These are phyloP conservation scores for Coturnix japonica DNA, from an alignment of 2,113 vertebrate genomes.

Conservation along the genomic window DNA sequence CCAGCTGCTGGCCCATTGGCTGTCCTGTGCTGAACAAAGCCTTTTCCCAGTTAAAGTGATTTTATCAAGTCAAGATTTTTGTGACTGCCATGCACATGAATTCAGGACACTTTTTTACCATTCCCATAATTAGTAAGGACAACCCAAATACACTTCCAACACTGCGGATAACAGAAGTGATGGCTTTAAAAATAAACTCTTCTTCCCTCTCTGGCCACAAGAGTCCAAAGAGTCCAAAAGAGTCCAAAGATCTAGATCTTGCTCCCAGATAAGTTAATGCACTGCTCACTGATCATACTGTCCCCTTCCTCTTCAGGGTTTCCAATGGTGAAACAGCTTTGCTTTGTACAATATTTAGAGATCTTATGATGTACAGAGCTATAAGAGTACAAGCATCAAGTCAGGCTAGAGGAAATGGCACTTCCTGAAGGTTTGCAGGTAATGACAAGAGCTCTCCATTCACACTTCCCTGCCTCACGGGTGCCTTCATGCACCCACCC, in stretches of 20 bases:
- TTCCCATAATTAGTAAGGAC: neutral
- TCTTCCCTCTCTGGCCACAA: neutral
- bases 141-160: neutral
- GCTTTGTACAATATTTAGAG: neutral
- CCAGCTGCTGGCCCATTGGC: neutral
- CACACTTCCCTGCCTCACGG: neutral
- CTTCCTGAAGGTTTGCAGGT: neutral
- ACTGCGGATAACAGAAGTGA: neutral
- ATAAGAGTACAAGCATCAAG: accelerated
- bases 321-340: neutral
- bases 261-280: neutral
- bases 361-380: neutral
- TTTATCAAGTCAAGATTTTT: neutral
- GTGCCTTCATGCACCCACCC: neutral
- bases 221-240: too few species aligned
- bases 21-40: neutral
- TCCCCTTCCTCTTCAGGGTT: neutral
- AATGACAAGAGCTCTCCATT: neutral
- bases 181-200: neutral
- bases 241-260: neutral
- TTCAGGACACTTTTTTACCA: neutral
- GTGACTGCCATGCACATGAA: neutral
- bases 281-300: neutral
- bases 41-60: neutral
- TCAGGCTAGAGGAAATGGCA: neutral